Base-by-base conservation (phyloP, 2,797 vertebrate genomes). In the Acropternis orthonyx region DNA sequence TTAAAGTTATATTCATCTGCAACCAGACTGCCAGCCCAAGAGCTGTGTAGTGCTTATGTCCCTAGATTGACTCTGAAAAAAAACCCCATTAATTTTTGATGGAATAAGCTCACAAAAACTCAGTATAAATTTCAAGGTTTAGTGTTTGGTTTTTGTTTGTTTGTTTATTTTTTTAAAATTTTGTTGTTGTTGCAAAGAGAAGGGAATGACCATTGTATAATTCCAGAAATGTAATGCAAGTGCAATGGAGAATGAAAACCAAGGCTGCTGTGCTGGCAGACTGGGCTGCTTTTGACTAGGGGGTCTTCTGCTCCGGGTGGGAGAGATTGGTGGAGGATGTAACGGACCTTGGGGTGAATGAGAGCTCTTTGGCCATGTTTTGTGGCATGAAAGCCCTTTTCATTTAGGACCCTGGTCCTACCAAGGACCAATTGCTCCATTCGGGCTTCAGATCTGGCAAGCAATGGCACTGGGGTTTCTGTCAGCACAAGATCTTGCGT, bases 41-140 rank as follows among this genome's bases (percentile, higher is more conserved):
- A 67, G 13, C 13, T 74, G 14, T 15, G 8, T 15, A 44, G 1
- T 2, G 3, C 4, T 49, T 55, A n/a, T 12, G 18, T 58, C 3
- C 17, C 22, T 34, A 28, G 6, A 11, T 23, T n/a, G 13, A 44
- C 7, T 27, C 14, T 36, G 49, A 65, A 77, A 68, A 30, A 41
- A 26, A 87, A 34, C 9, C 19, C 27, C 4, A 14, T 14, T 3
- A 49, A 1, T 12, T 72, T 79, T 81, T 73, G 9, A 16, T 48
- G 22, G 69, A 92, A 75, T 32, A 73, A 73, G 2, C 6, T 82
- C n/a, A 37, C 24, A 66, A 12, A 18, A 66, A 39, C 12, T 54
- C n/a, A 34, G 36, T 26, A 58, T 1, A 85, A 72, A 55, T 56
- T 67, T 84, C 7, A 36, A 0, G 0, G 21, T 34, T 51, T 32